A percentile compares a stretch with the other conserved stretches of the same genome.
Conservation (phyloP, 23 tunicate species). For the Pegea sp. region DNA sequence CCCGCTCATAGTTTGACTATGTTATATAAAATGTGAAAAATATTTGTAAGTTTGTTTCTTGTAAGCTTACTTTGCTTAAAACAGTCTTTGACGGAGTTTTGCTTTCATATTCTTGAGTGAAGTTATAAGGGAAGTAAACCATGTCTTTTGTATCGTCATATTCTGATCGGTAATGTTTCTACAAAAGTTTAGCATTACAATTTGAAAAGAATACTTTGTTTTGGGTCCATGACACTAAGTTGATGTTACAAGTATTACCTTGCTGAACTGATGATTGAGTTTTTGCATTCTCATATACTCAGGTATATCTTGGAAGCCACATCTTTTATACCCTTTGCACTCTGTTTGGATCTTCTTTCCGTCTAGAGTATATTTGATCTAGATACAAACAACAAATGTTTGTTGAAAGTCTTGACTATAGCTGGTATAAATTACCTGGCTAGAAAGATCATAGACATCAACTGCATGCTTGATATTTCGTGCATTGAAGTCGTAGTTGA, state of each 20-base stretch:
- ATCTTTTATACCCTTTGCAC: not conserved
- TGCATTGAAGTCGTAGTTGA: conserved; percentile 16
- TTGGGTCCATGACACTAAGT: not conserved
- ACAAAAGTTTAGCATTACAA: no score
- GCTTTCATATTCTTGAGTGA: conserved; percentile 90
- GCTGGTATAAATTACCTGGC: conserved; percentile 22
- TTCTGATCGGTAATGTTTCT: conserved; percentile 68
- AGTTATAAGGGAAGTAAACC: conserved; percentile 80
- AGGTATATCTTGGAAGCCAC: not conserved
- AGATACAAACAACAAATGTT: not conserved
- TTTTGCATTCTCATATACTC: not conserved
- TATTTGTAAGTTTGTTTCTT: no score
- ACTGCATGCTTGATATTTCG: conserved; percentile 47
- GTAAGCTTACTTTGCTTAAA: conserved; percentile 23
- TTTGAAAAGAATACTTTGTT: conserved; percentile 1
- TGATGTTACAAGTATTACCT: not conserved
- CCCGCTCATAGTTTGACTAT: conserved; percentile 24
- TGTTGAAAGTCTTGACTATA: not conserved
- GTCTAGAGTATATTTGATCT: not conserved
- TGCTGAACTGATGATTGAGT: not conserved
- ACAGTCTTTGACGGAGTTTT: conserved; percentile 26
- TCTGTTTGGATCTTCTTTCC: not conserved
- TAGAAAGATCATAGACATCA: conserved; percentile 26
- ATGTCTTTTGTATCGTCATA: conserved; percentile 77
- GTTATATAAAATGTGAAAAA: no score